phyloP scores from a whole-genome alignment of 2,113 vertebrate genomes.

The Saccopteryx leptura region DNA sequence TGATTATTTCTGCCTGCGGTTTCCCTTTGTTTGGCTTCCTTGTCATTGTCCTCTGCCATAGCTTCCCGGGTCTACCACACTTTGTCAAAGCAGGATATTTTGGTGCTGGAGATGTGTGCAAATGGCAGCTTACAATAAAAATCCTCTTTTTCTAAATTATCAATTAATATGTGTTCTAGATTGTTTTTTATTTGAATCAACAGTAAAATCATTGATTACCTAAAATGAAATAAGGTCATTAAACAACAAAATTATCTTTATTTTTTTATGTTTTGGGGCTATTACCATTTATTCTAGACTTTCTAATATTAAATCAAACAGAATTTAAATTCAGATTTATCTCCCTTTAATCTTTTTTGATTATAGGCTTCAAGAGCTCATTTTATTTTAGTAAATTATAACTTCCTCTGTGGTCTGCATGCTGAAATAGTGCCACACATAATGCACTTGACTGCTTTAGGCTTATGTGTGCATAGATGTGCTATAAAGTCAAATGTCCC shows the following conservation, averaged over 20 bases:
- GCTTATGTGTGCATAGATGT: neutral
- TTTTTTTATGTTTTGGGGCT: neutral
- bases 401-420: neutral
- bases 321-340: constrained; percentile 56
- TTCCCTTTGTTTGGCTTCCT: neutral
- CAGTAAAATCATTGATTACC: constrained; percentile 17
- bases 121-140: constrained; percentile 44
- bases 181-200: constrained; percentile 22
- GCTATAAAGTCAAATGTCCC: neutral
- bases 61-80: neutral
- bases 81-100: neutral
- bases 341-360: neutral
- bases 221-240: constrained; percentile 43
- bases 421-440: neutral
- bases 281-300: constrained; percentile 45
- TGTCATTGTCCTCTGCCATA: neutral
- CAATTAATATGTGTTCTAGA: neutral
- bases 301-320: constrained; percentile 54
- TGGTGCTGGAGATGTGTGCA: neutral
- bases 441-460: neutral
- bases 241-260: constrained; percentile 37
- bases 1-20: neutral
- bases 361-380: constrained; percentile 5
- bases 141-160: neutral
- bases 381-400: neutral